Evolutionary conservation across 1,140 invertebrate species (phyloP), one percentile per base, ranked within the genome.

Genomic region (Eriosoma lanigerum): DNA sequence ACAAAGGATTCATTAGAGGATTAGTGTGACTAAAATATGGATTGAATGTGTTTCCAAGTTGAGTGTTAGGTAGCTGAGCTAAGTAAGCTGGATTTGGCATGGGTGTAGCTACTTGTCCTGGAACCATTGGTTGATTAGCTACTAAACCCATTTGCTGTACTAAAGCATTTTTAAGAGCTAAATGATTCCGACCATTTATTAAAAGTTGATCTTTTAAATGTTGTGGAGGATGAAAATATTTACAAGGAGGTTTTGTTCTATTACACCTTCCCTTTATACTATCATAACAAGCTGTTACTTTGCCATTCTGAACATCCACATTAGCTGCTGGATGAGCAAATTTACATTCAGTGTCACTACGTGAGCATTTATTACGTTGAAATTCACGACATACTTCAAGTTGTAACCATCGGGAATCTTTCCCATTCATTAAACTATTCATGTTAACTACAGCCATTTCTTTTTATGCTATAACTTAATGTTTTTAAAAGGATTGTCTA

Each of bases 191-290:
- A 82, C 98, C 98, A 89, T 99, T 99, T 90, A 99, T 98, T 86
- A 99, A 90, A 85, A 99, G 90, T 89, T 99, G 98, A 89, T 99
- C 98, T 90, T 99, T 98, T 83, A 99, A 90, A 88, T 99, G 98
- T 87, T 99, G 97, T 83, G 98, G 98, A 83, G 97, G 97, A 89
- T 99, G 98, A 88, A 99, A 97, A 89, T 99, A 99, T 91, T 99
- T 99, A 94, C 98, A 99, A 83, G 98, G 98, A 82, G 98, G 98
- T 86, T 99, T 99, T 88, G 99, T 98, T 85, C 98, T 91, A 87
- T 98, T 98, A 91, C 98, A 99, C 88, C 92, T 90, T 90, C 99
- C 98, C 96, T 99, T 99, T 88, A 99, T 99, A 88, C 96, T 98
- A 90, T 99, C 98, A 91, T 99, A 99, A 90, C 98, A 99, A 83